Conservation (phyloP, 92 coral and sea anemone genomes). For the Parazoanthus darwini region DNA sequence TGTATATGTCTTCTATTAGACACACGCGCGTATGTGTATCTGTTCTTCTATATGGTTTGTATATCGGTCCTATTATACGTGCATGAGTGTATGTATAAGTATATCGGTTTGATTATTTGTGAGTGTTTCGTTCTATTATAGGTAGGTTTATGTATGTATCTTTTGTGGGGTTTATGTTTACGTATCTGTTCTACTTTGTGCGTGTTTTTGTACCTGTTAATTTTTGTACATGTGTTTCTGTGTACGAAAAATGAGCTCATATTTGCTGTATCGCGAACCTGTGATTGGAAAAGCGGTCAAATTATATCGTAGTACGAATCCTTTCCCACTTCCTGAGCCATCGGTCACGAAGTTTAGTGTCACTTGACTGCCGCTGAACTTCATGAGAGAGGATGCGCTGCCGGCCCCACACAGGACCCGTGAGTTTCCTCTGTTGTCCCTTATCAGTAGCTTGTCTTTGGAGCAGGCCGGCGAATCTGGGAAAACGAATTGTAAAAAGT, state of each 20-base stretch:
- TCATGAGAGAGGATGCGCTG: background rate
- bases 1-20: too few relatives aligned
- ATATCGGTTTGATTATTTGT: too few relatives aligned
- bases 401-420: constrained; percentile 11
- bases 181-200: background rate
- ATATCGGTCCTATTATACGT: too few relatives aligned
- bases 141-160: too few relatives aligned
- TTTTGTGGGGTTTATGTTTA: background rate
- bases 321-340: constrained; percentile 37
- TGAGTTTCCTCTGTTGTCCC: constrained; percentile 5
- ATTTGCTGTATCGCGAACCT: constrained; percentile 10
- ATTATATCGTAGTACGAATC: constrained; percentile 16
- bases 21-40: too few relatives aligned
- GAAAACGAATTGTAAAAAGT: background rate
- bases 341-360: constrained; percentile 11
- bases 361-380: constrained; percentile 14
- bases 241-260: background rate
- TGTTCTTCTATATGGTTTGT: too few relatives aligned
- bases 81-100: too few relatives aligned
- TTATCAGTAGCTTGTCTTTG: constrained; percentile 12
- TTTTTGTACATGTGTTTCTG: background rate
- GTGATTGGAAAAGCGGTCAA: constrained; percentile 7
- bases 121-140: too few relatives aligned
- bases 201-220: background rate
- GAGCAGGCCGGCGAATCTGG: constrained; percentile 14